Evolutionary conservation across 2,888 invertebrate species (phyloP), one percentile per base, ranked within the genome.

Genomic region (Melikaiella ostensackeni): DNA sequence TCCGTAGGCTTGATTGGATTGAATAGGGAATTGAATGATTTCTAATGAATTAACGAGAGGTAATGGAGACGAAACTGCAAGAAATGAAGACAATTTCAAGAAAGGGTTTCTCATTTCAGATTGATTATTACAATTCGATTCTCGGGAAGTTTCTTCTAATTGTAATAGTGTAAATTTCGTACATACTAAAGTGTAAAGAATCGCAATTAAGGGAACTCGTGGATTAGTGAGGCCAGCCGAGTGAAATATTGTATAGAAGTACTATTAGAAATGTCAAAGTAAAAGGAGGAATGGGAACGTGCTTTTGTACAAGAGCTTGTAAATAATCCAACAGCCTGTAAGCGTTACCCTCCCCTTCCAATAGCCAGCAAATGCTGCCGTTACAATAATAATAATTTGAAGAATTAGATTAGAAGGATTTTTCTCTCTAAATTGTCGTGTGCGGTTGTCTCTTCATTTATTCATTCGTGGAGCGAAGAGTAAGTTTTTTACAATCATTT

Each of bases 361-460:
- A 79, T 78, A 80, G 84, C 84, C 83, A 86, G 84, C 84, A 83
- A 84, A 84, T 84, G 86, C 86, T 86, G 86, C 86, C 85, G 82
- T 83, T 84, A 82, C 81, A 78, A 84, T 84, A 83, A 80, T 77
- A 66, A 66, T 74, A 61, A 42, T 64, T 64, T 27, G 46, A 66
- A 24, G 19, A 42, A 19, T 27, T 42, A 42, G 42, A 46, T 66
- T 66, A 66, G 66, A 27, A 5, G 27, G 5, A 24, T 16, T 38
- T 38, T 66, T 66, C 21, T 63, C 64, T 46, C 66, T 27, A 8
- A 46, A 66, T 46, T 19, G 6, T 66, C 66, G 66, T 27, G 27
- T 24, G 66, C 24, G 46, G 42, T 66, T 59, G 11, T 27, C 16
- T 27, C 59, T 59, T 59, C 27, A 59, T 59, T 59, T 27, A 55